Conservation (phyloP, 2,888 invertebrate genomes). For the Mamestra brassicae region DNA sequence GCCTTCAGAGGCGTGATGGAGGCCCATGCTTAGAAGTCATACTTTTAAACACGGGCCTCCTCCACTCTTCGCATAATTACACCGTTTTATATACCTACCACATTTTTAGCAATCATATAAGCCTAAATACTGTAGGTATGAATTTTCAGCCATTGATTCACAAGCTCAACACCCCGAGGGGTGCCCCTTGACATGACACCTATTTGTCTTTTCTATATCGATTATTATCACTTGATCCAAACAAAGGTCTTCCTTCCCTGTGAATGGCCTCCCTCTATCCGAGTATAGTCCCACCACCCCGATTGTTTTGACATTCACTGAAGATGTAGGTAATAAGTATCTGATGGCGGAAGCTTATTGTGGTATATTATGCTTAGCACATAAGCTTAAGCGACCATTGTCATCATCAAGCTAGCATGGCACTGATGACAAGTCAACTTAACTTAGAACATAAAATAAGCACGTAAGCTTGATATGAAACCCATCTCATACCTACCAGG, state of each 20-base stretch:
- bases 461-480: constrained; percentile 17
- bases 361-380: constrained; percentile 2
- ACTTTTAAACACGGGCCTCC: constrained; percentile 62
- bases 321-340: neutral
- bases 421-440: neutral
- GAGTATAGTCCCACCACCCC: neutral
- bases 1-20: constrained; percentile 59
- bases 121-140: neutral
- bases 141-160: neutral
- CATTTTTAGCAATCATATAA: constrained; percentile 1
- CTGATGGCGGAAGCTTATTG: neutral
- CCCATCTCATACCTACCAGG: neutral
- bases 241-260: neutral
- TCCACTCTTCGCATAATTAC: constrained; percentile 45
- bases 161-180: no score
- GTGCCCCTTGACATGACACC: neutral
- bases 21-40: constrained; percentile 59
- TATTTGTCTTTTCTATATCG: neutral
- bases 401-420: constrained; percentile 1
- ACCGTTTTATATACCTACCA: constrained; percentile 17
- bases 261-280: neutral
- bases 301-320: neutral
- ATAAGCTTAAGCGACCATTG: constrained; percentile 6
- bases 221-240: constrained; percentile 1
- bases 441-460: constrained; percentile 9